Evolutionary conservation across 30 jellyfish, hydroid and myxozoan genomes (phyloP).

Genomic region (Hydra vulgaris): DNA sequence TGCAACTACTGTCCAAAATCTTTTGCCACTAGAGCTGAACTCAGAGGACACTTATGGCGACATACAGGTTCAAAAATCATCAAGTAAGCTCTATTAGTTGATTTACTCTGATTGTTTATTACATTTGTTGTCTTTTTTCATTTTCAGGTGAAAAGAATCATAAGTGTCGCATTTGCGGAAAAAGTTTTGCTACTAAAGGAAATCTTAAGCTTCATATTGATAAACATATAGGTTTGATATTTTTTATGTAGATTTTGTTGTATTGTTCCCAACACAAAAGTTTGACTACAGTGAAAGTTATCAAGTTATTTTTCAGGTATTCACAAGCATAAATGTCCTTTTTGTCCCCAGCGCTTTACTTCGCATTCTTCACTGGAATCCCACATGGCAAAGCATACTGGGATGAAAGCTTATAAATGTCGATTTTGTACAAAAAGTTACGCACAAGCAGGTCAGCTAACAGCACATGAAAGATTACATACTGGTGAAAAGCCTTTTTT

Average conservation of each 20-base stretch:
- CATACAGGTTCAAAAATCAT: slow-evolving; percentile 47
- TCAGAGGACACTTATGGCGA: slow-evolving; percentile 57
- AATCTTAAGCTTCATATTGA: slow-evolving; percentile 45
- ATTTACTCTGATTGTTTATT: not conserved
- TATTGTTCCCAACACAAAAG: no score
- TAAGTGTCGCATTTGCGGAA: slow-evolving; percentile 66
- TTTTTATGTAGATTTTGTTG: no score
- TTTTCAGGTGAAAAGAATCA: slow-evolving; percentile 60
- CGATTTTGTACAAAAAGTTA: slow-evolving; percentile 52
- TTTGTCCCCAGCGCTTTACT: slow-evolving; percentile 63
- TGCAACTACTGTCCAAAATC: slow-evolving; percentile 64
- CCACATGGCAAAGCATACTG: slow-evolving; percentile 77
- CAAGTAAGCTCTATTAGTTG: not conserved
- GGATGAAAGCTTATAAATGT: slow-evolving; percentile 62
- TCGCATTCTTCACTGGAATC: slow-evolving; percentile 63
- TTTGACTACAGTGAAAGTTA: no score
- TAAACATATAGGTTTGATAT: slow-evolving; percentile 50
- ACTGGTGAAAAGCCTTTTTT: slow-evolving; percentile 65
- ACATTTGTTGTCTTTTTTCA: not conserved
- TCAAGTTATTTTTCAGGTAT: slow-evolving; percentile 20
- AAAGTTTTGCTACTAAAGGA: slow-evolving; percentile 55
- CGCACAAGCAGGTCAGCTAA: slow-evolving; percentile 69
- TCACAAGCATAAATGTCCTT: slow-evolving; percentile 49
- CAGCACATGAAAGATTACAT: slow-evolving; percentile 66
- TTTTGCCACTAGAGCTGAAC: slow-evolving; percentile 63